Conservation (phyloP, 2,888 invertebrate genomes). For the Linyphia triangularis region DNA sequence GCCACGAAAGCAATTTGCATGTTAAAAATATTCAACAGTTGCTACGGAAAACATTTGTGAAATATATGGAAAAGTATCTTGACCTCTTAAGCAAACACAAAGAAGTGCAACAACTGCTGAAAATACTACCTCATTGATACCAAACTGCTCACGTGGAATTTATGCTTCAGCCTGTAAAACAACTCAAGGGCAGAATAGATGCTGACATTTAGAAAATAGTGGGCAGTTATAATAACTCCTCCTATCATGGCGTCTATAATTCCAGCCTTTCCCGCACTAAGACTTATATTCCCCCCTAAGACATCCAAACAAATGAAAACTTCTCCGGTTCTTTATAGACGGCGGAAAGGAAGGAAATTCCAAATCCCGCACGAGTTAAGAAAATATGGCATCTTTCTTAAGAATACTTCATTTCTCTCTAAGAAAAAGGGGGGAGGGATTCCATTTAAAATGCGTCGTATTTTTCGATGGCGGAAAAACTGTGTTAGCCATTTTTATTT, state of each 20-base stretch:
- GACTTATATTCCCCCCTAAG: no score
- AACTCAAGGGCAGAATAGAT: not conserved
- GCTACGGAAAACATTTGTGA: no score
- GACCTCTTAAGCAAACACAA: no score
- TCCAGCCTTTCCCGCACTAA: not conserved
- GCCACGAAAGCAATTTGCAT: no score
- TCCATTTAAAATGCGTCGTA: constrained; percentile 12
- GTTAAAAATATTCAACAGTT: no score
- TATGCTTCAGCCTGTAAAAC: not conserved
- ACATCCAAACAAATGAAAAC: not conserved
- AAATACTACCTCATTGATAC: no score
- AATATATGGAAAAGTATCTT: no score
- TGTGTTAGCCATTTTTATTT: not conserved
- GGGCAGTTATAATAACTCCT: not conserved
- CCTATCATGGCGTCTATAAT: not conserved
- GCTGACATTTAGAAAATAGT: not conserved
- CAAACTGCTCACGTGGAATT: no score
- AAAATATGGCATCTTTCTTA: constrained; percentile 3
- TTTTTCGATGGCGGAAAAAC: not conserved
- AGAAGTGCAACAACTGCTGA: no score
- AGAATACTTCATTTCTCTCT: constrained; percentile 33
- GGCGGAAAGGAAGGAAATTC: not conserved
- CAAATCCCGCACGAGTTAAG: not conserved
- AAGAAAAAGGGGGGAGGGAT: not conserved
- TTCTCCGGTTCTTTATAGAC: constrained; percentile 5